Evolutionary conservation across 2,797 vertebrate species (phyloP).

Genomic region (Bradypodion pumilum): DNA sequence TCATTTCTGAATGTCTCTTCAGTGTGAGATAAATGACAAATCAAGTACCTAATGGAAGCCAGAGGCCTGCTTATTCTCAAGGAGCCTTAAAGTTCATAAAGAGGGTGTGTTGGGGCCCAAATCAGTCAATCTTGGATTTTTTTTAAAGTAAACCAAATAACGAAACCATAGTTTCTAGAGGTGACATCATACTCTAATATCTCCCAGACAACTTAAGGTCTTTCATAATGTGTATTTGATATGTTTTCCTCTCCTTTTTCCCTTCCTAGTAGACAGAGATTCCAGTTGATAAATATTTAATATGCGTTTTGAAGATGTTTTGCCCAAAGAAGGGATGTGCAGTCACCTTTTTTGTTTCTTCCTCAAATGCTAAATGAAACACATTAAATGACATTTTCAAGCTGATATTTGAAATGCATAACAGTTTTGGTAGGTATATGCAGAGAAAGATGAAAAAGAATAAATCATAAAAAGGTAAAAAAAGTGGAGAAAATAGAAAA

Average conservation of each 20-base stretch:
- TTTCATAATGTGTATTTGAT: slow-evolving; percentile 62
- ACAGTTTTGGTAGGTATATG: not conserved
- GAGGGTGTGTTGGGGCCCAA: slow-evolving; percentile 69
- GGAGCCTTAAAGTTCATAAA: slow-evolving; percentile 70
- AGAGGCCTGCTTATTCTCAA: slow-evolving; percentile 76
- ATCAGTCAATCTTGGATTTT: slow-evolving; percentile 71
- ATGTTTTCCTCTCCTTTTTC: slow-evolving; percentile 43
- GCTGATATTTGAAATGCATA: not conserved
- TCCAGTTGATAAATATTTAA: slow-evolving; percentile 59
- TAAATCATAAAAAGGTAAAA: not conserved
- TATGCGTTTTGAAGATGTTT: slow-evolving; percentile 25
- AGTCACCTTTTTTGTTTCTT: not conserved
- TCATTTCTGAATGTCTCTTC: slow-evolving; percentile 74
- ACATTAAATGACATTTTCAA: not conserved
- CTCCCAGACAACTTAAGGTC: slow-evolving; percentile 72
- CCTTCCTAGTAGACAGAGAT: slow-evolving; percentile 64
- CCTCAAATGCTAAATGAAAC: not conserved
- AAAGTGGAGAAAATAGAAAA: slow-evolving; percentile 8
- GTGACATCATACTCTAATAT: slow-evolving; percentile 77
- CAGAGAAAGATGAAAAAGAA: not conserved
- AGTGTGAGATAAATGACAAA: slow-evolving; percentile 68
- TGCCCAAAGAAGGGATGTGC: slow-evolving; percentile 2
- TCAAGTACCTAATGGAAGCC: slow-evolving; percentile 71
- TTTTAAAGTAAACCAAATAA: slow-evolving; percentile 71
- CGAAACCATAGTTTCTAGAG: slow-evolving; percentile 73